These are phyloP conservation scores for Xestia sexstrigata DNA, from an alignment of 2,888 invertebrate species.

Conservation along the genomic window DNA sequence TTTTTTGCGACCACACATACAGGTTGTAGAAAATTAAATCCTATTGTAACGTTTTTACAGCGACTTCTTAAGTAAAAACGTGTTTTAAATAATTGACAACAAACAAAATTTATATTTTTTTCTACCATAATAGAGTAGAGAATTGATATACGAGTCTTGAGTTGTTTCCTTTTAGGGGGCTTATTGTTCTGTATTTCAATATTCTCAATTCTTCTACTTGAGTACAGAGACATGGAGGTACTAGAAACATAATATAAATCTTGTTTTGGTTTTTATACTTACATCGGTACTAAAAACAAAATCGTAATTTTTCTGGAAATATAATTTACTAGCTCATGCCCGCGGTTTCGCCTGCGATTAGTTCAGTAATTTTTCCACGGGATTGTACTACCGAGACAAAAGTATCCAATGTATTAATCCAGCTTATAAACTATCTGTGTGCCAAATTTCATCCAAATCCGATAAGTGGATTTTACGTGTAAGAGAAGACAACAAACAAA, in stretches of 20 bases:
- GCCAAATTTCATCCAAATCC: no score
- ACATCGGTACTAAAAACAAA: background rate
- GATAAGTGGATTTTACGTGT: no score
- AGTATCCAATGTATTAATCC: no score
- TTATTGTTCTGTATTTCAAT: background rate
- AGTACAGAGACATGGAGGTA: background rate
- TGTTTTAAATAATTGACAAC: constrained; percentile 47
- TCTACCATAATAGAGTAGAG: constrained; percentile 1
- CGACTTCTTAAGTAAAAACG: constrained; percentile 23
- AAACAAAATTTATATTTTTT: constrained; percentile 26
- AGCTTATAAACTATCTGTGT: no score
- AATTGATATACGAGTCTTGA: constrained; percentile 9
- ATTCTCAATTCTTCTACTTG: background rate
- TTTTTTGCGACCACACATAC: constrained; percentile 15
- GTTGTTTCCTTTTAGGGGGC: constrained; percentile 1
- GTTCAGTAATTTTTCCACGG: no score
- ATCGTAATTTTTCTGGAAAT: background rate
- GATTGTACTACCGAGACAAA: no score
- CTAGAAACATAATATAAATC: background rate
- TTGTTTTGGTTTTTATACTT: background rate
- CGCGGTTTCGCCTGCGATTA: no score
- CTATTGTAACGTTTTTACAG: constrained; percentile 31
- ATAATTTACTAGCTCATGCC: background rate
- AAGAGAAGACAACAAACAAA: no score
- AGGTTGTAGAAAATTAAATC: constrained; percentile 23